Conservation (phyloP, 2,113 vertebrate genomes). For the Copsychus sechellarum region DNA sequence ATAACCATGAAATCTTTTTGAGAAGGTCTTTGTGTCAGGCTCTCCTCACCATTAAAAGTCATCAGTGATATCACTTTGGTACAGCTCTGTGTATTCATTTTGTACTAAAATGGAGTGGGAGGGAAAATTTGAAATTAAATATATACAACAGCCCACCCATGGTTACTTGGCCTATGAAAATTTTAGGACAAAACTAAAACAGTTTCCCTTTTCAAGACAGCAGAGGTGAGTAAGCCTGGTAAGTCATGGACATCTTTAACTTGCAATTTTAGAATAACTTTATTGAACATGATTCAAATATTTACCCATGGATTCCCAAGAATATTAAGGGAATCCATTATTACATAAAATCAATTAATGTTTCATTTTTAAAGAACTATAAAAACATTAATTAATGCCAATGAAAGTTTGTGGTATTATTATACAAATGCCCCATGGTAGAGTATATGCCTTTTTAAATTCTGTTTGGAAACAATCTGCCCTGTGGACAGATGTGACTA, state of each 20-base stretch:
- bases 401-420: neutral
- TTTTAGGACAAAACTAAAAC: neutral
- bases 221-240: neutral
- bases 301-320: neutral
- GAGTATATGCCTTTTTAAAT: neutral
- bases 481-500: slow-evolving; percentile 25
- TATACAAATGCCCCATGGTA: neutral
- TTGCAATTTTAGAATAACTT: neutral
- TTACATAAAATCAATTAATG: neutral
- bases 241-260: neutral
- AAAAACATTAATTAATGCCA: neutral
- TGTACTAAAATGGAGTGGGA: neutral
- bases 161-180: neutral
- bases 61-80: neutral
- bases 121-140: neutral
- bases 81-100: neutral
- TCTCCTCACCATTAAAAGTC: neutral
- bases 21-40: neutral
- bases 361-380: neutral
- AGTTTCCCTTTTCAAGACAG: neutral
- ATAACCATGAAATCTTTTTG: neutral
- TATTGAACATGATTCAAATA: neutral
- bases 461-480: neutral
- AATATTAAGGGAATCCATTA: neutral
- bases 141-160: rapidly evolving